Evolutionary conservation across 2,797 vertebrate species (phyloP).

Genomic region (Staurois parvus): DNA sequence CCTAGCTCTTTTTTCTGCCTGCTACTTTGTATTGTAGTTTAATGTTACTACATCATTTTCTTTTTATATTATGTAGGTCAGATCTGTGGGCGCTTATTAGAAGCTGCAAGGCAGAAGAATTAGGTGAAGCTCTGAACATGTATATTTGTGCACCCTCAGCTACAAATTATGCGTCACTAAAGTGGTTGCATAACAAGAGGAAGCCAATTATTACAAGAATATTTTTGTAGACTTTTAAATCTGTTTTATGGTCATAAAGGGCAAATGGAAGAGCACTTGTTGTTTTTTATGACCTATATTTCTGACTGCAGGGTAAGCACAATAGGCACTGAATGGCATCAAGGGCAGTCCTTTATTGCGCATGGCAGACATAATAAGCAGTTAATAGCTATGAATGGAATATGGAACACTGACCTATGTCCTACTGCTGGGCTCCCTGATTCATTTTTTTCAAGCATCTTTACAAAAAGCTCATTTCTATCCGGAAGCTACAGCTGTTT

Average conservation of each 20-base stretch:
- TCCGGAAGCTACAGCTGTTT: conserved; percentile 34
- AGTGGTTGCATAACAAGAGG: conserved; percentile 53
- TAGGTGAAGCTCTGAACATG: conserved; percentile 44
- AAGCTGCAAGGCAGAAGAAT: conserved; percentile 40
- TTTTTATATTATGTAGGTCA: conserved; percentile 53
- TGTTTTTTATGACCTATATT: conserved; percentile 57
- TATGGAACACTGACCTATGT: conserved; percentile 49
- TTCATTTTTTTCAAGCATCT: conserved; percentile 1
- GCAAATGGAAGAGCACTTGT: conserved; percentile 27
- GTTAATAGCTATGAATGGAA: conserved; percentile 58
- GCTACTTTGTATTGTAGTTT: background rate
- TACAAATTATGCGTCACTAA: conserved; percentile 51
- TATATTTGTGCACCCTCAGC: conserved; percentile 45
- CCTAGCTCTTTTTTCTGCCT: background rate
- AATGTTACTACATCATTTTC: conserved; percentile 18
- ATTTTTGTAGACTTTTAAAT: conserved; percentile 48
- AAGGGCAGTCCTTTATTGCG: conserved; percentile 45
- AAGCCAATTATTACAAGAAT: conserved; percentile 51
- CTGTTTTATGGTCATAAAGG: conserved; percentile 42
- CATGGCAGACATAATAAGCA: conserved; percentile 44
- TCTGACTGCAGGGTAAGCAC: conserved; percentile 32
- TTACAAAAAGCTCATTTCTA: conserved; percentile 39
- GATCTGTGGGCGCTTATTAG: conserved; percentile 42
- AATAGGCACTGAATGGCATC: conserved; percentile 52
- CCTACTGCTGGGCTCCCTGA: conserved; percentile 1